phyloP scores from a whole-genome alignment of 2,797 vertebrate species.

The Hydrocynus forskahlii region DNA sequence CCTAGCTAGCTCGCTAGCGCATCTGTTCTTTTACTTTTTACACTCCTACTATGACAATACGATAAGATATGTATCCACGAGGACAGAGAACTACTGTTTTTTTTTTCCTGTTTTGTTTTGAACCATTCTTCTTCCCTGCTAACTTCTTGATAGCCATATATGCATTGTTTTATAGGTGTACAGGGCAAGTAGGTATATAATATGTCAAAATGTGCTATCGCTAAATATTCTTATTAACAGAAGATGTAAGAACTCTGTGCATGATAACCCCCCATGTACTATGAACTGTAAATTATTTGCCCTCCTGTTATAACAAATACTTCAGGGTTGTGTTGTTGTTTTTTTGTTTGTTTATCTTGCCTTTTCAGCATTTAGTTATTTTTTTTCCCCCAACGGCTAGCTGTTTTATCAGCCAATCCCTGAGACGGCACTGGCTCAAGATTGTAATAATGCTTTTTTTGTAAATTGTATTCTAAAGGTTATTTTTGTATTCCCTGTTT shows the following conservation, averaged over 20 bases:
- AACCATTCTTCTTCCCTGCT: constrained; percentile 66
- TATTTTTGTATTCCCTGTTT: constrained; percentile 95
- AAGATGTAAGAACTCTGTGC: constrained; percentile 98
- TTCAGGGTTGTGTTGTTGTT: constrained; percentile 75
- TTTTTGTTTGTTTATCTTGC: constrained; percentile 63
- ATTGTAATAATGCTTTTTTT: constrained; percentile 92
- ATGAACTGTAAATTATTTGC: constrained; percentile 96
- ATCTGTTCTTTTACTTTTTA: constrained; percentile 83
- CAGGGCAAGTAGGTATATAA: constrained; percentile 93
- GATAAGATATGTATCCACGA: constrained; percentile 80
- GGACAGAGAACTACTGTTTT: constrained; percentile 86
- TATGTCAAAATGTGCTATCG: constrained; percentile 87
- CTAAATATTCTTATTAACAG: constrained; percentile 92
- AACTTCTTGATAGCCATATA: constrained; percentile 84
- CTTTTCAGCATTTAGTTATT: constrained; percentile 58
- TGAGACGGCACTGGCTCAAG: constrained; percentile 85
- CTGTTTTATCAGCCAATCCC: constrained; percentile 72
- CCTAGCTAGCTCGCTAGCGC: constrained; percentile 71
- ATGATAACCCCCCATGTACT: constrained; percentile 84
- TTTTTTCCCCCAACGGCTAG: constrained; percentile 54
- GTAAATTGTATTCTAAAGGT: constrained; percentile 99
- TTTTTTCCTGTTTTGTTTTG: constrained; percentile 29
- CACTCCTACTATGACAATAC: constrained; percentile 78
- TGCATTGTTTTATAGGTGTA: constrained; percentile 94
- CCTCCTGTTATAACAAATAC: constrained; percentile 89